Evolutionary conservation across 2,888 invertebrate species (phyloP).

Genomic region (Stratiomys singularior): DNA sequence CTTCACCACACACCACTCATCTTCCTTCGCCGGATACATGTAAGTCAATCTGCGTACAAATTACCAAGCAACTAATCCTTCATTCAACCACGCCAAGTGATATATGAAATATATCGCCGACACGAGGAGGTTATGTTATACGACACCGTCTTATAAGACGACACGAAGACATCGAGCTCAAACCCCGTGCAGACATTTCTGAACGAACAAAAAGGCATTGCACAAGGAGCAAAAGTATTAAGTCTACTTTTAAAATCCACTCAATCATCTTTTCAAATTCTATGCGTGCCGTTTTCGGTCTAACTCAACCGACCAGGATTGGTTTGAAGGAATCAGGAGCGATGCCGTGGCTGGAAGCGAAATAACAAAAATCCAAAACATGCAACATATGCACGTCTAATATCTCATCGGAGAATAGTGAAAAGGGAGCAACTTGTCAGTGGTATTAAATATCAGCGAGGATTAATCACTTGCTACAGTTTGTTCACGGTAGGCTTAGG

Average conservation of each 20-base stretch:
- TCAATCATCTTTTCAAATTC: slow-evolving; percentile 34
- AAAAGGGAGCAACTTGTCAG: slow-evolving; percentile 26
- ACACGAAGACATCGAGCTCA: background rate
- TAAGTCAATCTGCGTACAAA: slow-evolving; percentile 23
- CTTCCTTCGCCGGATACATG: background rate
- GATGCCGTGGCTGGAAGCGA: background rate
- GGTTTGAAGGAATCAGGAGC: slow-evolving; percentile 3
- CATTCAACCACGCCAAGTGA: background rate
- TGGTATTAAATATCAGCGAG: slow-evolving; percentile 28
- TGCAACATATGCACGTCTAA: slow-evolving; percentile 35
- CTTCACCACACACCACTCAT: background rate
- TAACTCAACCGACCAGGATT: background rate
- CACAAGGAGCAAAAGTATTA: background rate
- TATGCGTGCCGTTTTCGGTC: slow-evolving; percentile 1
- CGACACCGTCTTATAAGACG: slow-evolving; percentile 10
- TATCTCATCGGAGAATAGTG: slow-evolving; percentile 23
- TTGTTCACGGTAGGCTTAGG: background rate
- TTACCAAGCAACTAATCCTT: slow-evolving; percentile 28
- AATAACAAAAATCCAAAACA: slow-evolving; percentile 16
- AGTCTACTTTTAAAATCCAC: slow-evolving; percentile 43
- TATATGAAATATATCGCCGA: slow-evolving; percentile 23
- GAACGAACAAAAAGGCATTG: background rate
- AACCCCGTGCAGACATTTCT: background rate
- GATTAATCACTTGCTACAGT: slow-evolving; percentile 22
- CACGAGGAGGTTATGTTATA: slow-evolving; percentile 31